Conservation (phyloP, 2,888 invertebrate genomes). For the Leptarthrus brevirostris region DNA sequence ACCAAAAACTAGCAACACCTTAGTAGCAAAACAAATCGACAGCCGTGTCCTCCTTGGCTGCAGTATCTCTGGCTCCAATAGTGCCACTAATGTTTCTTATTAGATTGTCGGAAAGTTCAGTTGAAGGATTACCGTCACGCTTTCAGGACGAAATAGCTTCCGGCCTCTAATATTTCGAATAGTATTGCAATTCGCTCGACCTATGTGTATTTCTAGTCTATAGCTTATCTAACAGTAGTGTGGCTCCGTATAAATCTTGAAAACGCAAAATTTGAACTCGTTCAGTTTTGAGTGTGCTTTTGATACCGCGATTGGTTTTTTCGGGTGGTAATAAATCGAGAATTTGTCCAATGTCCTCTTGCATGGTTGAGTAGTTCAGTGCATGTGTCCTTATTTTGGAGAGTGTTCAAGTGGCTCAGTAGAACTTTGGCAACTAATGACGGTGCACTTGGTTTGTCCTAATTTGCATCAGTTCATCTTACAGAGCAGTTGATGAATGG, state of each 20-base stretch:
- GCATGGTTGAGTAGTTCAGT: neutral
- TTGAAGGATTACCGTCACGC: conserved; percentile 13
- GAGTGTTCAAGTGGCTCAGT: conserved; percentile 20
- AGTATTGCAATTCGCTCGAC: neutral
- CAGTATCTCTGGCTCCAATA: conserved; percentile 7
- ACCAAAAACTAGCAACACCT: conserved; percentile 5
- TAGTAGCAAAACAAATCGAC: conserved; percentile 32
- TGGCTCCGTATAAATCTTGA: neutral
- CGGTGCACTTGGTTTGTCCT: conserved; percentile 15
- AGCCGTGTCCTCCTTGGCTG: conserved; percentile 1
- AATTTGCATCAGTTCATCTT: conserved; percentile 19
- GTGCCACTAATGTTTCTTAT: neutral
- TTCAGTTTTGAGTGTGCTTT: neutral
- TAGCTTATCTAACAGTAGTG: neutral
- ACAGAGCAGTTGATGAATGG: conserved; percentile 8
- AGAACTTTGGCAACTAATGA: neutral
- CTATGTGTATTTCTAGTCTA: neutral
- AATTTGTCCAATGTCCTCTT: too few relatives aligned
- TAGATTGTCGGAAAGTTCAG: conserved; percentile 1
- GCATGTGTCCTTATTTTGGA: conserved; percentile 3
- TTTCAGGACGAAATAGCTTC: conserved; percentile 2
- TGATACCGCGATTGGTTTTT: neutral
- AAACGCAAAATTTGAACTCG: neutral
- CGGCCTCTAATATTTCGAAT: neutral
- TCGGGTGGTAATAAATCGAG: too few relatives aligned